Base-by-base conservation (phyloP, 2,888 invertebrate genomes). In the Adelphocoris suturalis region DNA sequence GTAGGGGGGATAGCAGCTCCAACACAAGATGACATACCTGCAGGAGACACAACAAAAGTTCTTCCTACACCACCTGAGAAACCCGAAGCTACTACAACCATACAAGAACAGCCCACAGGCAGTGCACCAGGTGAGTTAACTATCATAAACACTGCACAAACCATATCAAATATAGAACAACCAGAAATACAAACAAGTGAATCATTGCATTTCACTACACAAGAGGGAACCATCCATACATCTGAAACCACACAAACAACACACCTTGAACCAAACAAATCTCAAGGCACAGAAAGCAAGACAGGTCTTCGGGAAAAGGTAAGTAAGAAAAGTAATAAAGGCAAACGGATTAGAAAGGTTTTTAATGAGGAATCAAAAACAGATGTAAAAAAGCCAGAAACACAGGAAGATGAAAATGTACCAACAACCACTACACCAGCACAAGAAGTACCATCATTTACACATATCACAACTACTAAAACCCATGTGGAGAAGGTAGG, bases 151-250 rank as follows among this genome's bases (percentile, higher is more conserved):
- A 91, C 91, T 52, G 91, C 90, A 12, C 90, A 90, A 12, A 61
- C 90, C 55, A 90, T 91, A 81, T 89, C 84, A n/a, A 91, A 90
- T 28, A 89, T 90, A 9, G 78, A 23, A 68, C 68, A 68, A 68
- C 23, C 68, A 19, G 23, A 68, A 68, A n/a, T 68, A 68, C 68
- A 68, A 9, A 76, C 76, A 76, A 76, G 14, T 19, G 78, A 78
- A 78, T 47, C 78, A 37, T 78, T 47, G 14, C n/a, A 78, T 13
- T 7, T 68, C 68, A 68, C 68, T 23, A 68, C 23, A 68, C 68
- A 23, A 23, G 68, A 68, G 11, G 68, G 23, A 68, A n/a, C 13
- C 68, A 68, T 47, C 27, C 13, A 85, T 28, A 84, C 48, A 55
- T 16, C 19, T 48, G 82, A 82, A 48, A 55, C 55, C 13, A 52